Conservation (phyloP, 2,888 invertebrate species). For the Agriotes lineatus region DNA sequence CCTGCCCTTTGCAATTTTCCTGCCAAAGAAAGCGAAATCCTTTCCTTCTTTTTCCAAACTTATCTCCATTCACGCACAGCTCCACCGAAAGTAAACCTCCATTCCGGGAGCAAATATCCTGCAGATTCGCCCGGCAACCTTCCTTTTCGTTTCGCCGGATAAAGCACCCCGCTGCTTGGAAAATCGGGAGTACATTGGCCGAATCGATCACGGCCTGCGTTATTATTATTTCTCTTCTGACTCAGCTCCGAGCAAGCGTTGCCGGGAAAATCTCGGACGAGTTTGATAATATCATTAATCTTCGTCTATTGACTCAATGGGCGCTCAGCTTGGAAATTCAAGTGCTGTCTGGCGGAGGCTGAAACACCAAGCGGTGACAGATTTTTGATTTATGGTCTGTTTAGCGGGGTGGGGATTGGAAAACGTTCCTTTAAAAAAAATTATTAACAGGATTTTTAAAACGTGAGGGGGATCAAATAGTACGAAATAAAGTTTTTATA, state of each 20-base stretch:
- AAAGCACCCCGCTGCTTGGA: conserved; percentile 3
- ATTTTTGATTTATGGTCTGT: too few relatives aligned
- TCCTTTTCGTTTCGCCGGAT: not conserved
- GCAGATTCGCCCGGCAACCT: not conserved
- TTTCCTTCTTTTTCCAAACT: not conserved
- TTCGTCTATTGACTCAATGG: not conserved
- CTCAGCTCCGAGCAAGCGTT: not conserved
- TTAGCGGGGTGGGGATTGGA: too few relatives aligned
- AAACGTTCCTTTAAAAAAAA: too few relatives aligned
- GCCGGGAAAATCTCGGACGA: not conserved
- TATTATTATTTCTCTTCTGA: conserved; percentile 9
- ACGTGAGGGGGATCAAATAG: too few relatives aligned
- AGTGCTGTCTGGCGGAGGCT: not conserved
- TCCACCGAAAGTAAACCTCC: not conserved
- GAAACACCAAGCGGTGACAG: not conserved
- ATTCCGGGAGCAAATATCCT: not conserved
- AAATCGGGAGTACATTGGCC: conserved; percentile 10
- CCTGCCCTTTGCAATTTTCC: too few relatives aligned
- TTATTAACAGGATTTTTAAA: too few relatives aligned
- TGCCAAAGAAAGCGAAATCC: too few relatives aligned
- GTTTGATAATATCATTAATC: conserved; percentile 18
- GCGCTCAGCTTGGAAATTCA: not conserved
- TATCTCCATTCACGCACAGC: not conserved
- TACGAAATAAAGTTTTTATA: too few relatives aligned
- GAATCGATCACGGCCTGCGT: conserved; percentile 10